phyloP scores from a whole-genome alignment of 2,113 vertebrate species.

The Heteronetta atricapilla region DNA sequence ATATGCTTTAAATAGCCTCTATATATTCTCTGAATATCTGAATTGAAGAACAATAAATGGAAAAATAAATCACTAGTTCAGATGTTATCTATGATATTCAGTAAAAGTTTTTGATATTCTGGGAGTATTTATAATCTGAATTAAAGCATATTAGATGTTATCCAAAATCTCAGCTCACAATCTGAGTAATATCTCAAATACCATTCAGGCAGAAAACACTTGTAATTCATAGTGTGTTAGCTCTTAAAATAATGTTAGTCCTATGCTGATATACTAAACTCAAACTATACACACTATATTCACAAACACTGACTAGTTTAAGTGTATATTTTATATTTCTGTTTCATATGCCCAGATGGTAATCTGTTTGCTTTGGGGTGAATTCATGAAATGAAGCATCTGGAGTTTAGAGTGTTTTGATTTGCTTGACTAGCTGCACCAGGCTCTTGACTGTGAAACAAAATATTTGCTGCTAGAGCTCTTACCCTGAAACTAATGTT shows the following conservation, averaged over 20 bases:
- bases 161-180: not conserved
- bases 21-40: constrained; percentile 34
- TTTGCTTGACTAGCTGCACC: constrained; percentile 50
- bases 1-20: constrained; percentile 42
- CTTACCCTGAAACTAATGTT: constrained; percentile 11
- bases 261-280: not conserved
- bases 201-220: not conserved
- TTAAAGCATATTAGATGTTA: not conserved
- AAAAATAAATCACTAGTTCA: constrained; percentile 44
- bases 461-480: constrained; percentile 15
- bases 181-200: not conserved
- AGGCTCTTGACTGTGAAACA: not conserved
- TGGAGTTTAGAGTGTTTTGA: constrained; percentile 41
- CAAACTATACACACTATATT: not conserved
- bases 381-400: constrained; percentile 54
- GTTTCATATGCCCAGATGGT: constrained; percentile 36
- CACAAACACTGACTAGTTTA: not conserved
- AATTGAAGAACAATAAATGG: constrained; percentile 49
- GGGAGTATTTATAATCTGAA: not conserved
- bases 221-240: not conserved
- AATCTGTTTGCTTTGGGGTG: constrained; percentile 45
- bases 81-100: not conserved
- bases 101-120: not conserved
- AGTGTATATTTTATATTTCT: constrained; percentile 20
- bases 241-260: constrained; percentile 36